A percentile compares a stretch with the other conserved stretches of the same genome.
These are phyloP conservation scores for Homarus gammarus DNA, from an alignment of 2,888 invertebrate species.

Conservation along the genomic window DNA sequence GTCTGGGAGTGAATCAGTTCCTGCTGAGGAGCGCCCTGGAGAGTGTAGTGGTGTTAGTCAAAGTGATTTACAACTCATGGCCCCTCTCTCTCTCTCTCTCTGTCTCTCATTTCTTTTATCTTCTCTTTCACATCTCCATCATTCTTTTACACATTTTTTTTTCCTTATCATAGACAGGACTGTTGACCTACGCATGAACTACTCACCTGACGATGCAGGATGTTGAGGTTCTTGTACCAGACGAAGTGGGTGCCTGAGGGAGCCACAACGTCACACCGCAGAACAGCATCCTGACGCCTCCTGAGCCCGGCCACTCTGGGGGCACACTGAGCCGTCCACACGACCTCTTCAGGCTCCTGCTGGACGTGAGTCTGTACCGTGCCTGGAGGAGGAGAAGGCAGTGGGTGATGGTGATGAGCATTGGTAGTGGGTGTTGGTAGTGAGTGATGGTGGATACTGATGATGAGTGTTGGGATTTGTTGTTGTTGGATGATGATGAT, in stretches of 20 bases:
- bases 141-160: too few species aligned
- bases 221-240: slow-evolving; percentile 34
- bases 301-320: slow-evolving; percentile 5
- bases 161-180: not conserved
- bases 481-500: too few species aligned
- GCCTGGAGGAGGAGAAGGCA: not conserved
- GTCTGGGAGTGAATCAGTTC: not conserved
- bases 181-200: not conserved
- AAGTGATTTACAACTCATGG: too few species aligned
- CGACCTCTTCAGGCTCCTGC: slow-evolving; percentile 1
- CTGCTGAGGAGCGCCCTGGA: not conserved
- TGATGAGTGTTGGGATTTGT: too few species aligned
- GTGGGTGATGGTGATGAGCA: not conserved
- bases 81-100: too few species aligned
- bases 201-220: slow-evolving; percentile 22
- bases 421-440: not conserved
- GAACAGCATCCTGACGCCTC: slow-evolving; percentile 26
- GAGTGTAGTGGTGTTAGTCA: not conserved
- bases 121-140: too few species aligned
- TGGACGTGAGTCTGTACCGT: not conserved
- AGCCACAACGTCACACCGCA: slow-evolving; percentile 43
- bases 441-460: too few species aligned
- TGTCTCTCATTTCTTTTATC: too few species aligned
- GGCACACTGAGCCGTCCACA: slow-evolving; percentile 25
- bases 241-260: slow-evolving; percentile 51